A percentile compares a stretch with the other conserved stretches of the same genome.
Conservation (phyloP, 1,140 invertebrate genomes). For the Saxidomus purpurata region DNA sequence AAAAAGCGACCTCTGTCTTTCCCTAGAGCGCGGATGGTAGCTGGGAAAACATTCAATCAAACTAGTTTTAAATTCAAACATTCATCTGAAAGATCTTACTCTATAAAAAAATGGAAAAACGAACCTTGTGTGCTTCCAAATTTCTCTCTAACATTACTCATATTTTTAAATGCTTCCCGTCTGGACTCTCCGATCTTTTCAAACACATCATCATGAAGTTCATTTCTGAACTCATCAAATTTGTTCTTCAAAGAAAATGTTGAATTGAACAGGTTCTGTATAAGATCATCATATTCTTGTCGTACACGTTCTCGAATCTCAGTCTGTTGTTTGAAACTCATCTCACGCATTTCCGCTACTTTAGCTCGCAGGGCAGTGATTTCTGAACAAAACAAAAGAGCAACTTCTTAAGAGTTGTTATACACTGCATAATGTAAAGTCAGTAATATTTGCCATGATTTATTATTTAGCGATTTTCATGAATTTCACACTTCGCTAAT, state of each 20-base stretch:
- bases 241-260: constrained; percentile 81
- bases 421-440: too few species aligned
- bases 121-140: constrained; percentile 75
- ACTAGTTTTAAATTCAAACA: too few species aligned
- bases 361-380: constrained; percentile 85
- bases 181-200: constrained; percentile 80
- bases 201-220: constrained; percentile 81
- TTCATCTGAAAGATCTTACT: too few species aligned
- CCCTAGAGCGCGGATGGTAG: too few species aligned
- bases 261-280: constrained; percentile 83
- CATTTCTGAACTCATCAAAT: constrained; percentile 85
- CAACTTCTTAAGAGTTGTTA: too few species aligned
- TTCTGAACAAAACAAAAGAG: constrained; percentile 74
- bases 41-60: too few species aligned
- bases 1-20: too few species aligned
- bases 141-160: constrained; percentile 80
- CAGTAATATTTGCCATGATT: too few species aligned
- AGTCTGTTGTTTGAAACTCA: constrained; percentile 80
- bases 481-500: too few species aligned
- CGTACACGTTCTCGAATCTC: constrained; percentile 82
- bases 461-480: too few species aligned
- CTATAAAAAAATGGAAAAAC: constrained; percentile 3
- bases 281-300: constrained; percentile 85
- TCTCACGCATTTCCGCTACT: constrained; percentile 83
- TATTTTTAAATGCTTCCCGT: constrained; percentile 78